Percentiles rank a stretch among this genome's conserved stretches.
Conservation (phyloP, 1,140 invertebrate species). For the Zeugodacus cucurbitae region DNA sequence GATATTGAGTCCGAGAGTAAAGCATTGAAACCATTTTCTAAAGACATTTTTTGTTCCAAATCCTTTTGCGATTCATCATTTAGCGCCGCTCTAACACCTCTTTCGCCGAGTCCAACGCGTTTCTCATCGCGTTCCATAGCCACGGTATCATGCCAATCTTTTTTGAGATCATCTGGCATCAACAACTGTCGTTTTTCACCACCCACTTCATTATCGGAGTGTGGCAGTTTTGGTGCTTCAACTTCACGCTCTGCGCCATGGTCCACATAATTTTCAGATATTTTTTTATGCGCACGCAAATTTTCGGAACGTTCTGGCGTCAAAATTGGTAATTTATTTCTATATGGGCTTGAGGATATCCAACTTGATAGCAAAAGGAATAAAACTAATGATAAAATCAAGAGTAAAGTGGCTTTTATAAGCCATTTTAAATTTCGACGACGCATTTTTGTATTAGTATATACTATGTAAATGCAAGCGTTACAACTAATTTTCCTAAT, state of each 20-base stretch:
- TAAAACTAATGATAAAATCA: slow-evolving; percentile 53
- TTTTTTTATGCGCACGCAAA: slow-evolving; percentile 21
- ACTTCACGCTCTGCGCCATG: background rate
- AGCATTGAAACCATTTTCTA: slow-evolving; percentile 85
- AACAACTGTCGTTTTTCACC: background rate
- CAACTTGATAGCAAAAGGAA: slow-evolving; percentile 59
- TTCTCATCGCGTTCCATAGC: slow-evolving; percentile 76
- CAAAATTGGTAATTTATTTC: slow-evolving; percentile 50
- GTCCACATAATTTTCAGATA: background rate
- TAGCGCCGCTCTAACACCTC: slow-evolving; percentile 74
- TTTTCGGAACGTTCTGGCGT: background rate
- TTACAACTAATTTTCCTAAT: background rate
- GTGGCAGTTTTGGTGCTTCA: background rate
- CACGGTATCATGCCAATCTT: slow-evolving; percentile 88
- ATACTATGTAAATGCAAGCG: background rate
- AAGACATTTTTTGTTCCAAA: slow-evolving; percentile 63
- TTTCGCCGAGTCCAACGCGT: slow-evolving; percentile 79
- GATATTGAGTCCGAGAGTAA: slow-evolving; percentile 90
- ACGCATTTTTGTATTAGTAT: slow-evolving; percentile 50
- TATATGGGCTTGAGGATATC: slow-evolving; percentile 58
- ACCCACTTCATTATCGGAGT: background rate
- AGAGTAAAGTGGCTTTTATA: slow-evolving; percentile 52
- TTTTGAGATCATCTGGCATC: slow-evolving; percentile 68
- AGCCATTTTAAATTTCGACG: slow-evolving; percentile 63
- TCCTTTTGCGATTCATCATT: slow-evolving; percentile 79